A percentile compares a stretch with the other conserved stretches of the same genome.
These are phyloP conservation scores for Calliopum simillimum DNA, from an alignment of 2,888 invertebrate genomes.

Conservation along the genomic window DNA sequence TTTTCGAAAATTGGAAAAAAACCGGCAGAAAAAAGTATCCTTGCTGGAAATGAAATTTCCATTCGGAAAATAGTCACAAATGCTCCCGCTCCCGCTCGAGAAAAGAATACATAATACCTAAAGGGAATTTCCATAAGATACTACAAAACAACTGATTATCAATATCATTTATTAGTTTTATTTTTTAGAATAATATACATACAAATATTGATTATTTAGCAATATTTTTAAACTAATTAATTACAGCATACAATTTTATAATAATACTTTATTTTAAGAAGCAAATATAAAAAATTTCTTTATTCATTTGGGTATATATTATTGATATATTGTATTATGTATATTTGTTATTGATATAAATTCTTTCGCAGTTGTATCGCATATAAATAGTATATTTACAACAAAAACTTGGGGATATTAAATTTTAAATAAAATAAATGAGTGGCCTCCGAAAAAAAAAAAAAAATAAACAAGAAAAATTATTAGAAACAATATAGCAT, in stretches of 20 bases:
- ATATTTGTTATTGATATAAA: background rate
- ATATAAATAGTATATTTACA: constrained; percentile 16
- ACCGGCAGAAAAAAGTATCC: too few relatives aligned
- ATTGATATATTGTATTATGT: background rate
- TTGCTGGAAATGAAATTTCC: too few relatives aligned
- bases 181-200: constrained; percentile 27
- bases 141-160: background rate
- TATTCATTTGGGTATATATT: constrained; percentile 1
- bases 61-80: too few relatives aligned
- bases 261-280: constrained; percentile 31
- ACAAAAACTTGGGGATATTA: constrained; percentile 16
- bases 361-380: constrained; percentile 1
- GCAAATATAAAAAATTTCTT: constrained; percentile 24
- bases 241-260: constrained; percentile 34
- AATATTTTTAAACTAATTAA: constrained; percentile 26
- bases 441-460: too few relatives aligned
- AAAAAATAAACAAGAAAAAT: too few relatives aligned
- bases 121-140: too few relatives aligned
- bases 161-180: constrained; percentile 20
- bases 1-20: too few relatives aligned
- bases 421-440: background rate
- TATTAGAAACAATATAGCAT: too few relatives aligned
- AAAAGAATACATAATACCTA: too few relatives aligned
- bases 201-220: constrained; percentile 26
- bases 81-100: too few relatives aligned